Percentiles rank a stretch among this genome's conserved stretches.
phyloP scores from a whole-genome alignment of 2,797 vertebrate species.

The Tenualosa ilisha region DNA sequence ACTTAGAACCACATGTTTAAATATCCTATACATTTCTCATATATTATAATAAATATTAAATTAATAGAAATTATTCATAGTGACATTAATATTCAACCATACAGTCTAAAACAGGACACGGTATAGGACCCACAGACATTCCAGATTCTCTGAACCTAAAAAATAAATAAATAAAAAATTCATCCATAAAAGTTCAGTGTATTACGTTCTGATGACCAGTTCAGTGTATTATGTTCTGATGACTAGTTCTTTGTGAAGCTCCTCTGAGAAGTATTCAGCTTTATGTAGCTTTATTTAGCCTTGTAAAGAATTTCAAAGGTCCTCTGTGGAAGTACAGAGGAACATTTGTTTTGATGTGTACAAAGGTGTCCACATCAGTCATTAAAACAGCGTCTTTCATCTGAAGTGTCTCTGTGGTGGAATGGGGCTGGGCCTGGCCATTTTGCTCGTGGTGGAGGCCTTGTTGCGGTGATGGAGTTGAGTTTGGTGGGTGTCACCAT shows the following conservation, averaged over 20 bases:
- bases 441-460: not conserved
- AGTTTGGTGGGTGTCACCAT: not conserved
- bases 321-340: not conserved
- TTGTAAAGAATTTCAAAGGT: not conserved
- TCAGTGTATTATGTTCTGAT: not conserved
- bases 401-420: not conserved
- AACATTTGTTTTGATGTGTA: not conserved
- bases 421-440: not conserved
- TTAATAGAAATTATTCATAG: constrained; percentile 14
- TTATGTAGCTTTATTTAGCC: not conserved
- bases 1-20: not conserved
- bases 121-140: not conserved
- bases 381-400: not conserved
- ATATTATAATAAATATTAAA: constrained; percentile 10
- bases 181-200: not conserved
- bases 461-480: not conserved
- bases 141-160: not conserved
- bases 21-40: constrained; percentile 18
- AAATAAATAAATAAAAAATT: not conserved
- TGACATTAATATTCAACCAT: constrained; percentile 11
- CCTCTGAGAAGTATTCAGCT: not conserved
- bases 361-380: not conserved
- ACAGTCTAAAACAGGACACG: not conserved
- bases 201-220: not conserved
- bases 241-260: not conserved